Base-by-base conservation (phyloP, 1,140 invertebrate species). In the Oryctes rhinoceros region DNA sequence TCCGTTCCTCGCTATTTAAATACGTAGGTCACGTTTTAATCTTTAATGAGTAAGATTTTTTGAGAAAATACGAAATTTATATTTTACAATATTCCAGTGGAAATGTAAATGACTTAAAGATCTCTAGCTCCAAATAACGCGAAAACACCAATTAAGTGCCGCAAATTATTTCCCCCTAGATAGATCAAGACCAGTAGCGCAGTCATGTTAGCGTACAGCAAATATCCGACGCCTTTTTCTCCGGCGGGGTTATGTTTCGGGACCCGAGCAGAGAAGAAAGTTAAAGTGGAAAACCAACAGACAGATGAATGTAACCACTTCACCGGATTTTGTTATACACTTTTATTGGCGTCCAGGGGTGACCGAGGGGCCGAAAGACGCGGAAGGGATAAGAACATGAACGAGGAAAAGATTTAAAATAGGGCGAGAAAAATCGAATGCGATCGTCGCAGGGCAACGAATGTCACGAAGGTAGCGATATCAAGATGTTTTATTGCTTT, bases 251-350 rank as follows among this genome's bases (percentile, higher is more conserved):
- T 67, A 35, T 18, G 4, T 24, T 67, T 13, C 65, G 65, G 65
- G 3, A 67, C 1, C 6, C 49, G 18, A 67, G 18, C 18, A 67
- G 18, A 0, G 65, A 67, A 24, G 18, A 67, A 30, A 67, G 4
- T 67, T 67, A 67, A 35, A 67, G 65, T 35, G 65, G 65, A 67
- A 67, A 67, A 24, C 18, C 65, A 67, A 67, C 65, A 67, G 65
- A 67, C 65, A 67, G 13, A 67, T 67, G 65, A 67, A 67, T 67
- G 30, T 67, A 67, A 67, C 65, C 65, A 67, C 65, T 67, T 18
- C 65, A 67, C n/a, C 65, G 65, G 65, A 67, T 67, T 67, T 67
- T 67, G 65, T 67, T 67, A 67, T 67, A 67, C 18, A 67, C 65
- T 67, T 67, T 67, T 67, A 67, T 67, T 67, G 65, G 65, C 65